phyloP scores from a whole-genome alignment of 2,113 vertebrate species.

The Hippocampus comes region DNA sequence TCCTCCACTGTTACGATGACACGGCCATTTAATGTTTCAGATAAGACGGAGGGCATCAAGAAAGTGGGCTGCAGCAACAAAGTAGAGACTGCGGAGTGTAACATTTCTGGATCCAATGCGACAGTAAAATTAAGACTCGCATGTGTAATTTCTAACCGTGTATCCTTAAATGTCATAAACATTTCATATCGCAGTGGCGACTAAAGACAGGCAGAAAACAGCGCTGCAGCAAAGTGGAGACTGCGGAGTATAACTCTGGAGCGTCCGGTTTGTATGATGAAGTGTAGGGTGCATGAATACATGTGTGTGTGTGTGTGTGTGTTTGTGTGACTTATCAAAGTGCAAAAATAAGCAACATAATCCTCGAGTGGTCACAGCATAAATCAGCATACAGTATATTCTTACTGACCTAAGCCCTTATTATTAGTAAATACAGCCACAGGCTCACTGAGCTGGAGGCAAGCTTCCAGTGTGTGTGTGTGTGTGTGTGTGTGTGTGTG shows the following conservation, averaged over 20 bases:
- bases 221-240: neutral
- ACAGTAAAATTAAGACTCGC: neutral
- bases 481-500: constrained; percentile 31
- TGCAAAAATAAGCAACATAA: constrained; percentile 71
- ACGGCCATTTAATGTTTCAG: neutral
- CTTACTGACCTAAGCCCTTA: constrained; percentile 76
- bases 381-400: constrained; percentile 73
- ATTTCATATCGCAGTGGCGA: neutral
- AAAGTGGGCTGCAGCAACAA: neutral
- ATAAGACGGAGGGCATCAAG: neutral
- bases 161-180: neutral
- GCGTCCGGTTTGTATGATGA: neutral
- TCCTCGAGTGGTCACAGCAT: constrained; percentile 70
- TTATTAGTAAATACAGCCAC: constrained; percentile 78
- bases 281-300: constrained; percentile 11
- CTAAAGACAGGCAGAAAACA: neutral
- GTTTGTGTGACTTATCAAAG: constrained; percentile 68
- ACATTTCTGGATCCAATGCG: too few relatives aligned
- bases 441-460: constrained; percentile 58
- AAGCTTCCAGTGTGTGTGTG: constrained; percentile 37
- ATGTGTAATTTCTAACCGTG: neutral
- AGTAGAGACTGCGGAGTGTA: neutral
- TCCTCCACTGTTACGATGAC: too few relatives aligned
- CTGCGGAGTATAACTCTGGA: neutral
- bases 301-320: neutral